Base-by-base conservation (phyloP, 1,140 invertebrate genomes). In the Cotesia chilonis region DNA sequence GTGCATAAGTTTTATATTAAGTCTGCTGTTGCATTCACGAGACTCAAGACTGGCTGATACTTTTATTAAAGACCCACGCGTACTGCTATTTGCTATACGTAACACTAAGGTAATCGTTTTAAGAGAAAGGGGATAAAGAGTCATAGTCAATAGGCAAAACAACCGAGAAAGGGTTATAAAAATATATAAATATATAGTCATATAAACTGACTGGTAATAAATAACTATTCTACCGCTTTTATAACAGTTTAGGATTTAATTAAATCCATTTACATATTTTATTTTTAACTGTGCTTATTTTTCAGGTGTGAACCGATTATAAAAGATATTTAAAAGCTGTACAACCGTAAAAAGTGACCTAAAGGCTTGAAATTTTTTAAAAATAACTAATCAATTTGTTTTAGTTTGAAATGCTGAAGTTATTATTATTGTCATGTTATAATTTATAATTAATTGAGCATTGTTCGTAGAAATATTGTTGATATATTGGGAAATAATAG, bases 21-120 rank as follows among this genome's bases (percentile, higher is more conserved):
- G 41, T 47, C 41, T 47, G 7, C 41, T 47, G 41, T 47, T 41
- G 66, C 66, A 68, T 68, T 68, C 66, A 68, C 51, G 66, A 68
- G 66, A 47, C 41, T 47, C 6, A 47, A 47, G 41, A 47, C 41
- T 47, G 41, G 41, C 41, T 47, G 41, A 47, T 47, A 47, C 41
- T 47, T 47, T 47, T 47, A 47, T 47, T 47, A 47, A 47, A 47
- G 41, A 55, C 66, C 66, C 51, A 68, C 66, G 66, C 51, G 47
- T 14, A 17, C 14, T n/a, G 63, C 63, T 65, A 47, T 47, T 47
- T 47, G 20, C 17, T 51, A 10, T 68, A 12, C 14, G 41, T 17
- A 20, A 28, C 57, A 59, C 14, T 54, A 54, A 68, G 66, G 66
- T 68, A 55, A 68, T 68, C 66, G 66, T 36, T 54, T 54, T 7